These are phyloP conservation scores for Drosophila santomea DNA, from an alignment of 1,140 invertebrate genomes.

Conservation along the genomic window DNA sequence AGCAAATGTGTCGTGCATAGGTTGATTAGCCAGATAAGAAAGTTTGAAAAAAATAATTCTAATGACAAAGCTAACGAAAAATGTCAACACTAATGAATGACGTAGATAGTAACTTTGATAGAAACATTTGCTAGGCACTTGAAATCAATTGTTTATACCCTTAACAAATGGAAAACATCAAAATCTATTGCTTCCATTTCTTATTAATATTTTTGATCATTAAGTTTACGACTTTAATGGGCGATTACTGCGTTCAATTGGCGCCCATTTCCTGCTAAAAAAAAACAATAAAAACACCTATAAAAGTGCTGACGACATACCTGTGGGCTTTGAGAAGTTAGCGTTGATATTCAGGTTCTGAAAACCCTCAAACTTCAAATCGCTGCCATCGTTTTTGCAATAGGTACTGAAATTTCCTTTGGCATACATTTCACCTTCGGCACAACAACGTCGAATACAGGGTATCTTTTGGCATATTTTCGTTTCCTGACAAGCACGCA, in stretches of 20 bases:
- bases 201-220: background rate
- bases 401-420: conserved; percentile 31
- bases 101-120: background rate
- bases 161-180: conserved; percentile 22
- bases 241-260: background rate
- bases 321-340: conserved; percentile 28
- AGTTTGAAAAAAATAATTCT: conserved; percentile 16
- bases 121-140: background rate
- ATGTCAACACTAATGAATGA: background rate
- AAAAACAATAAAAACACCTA: background rate
- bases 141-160: background rate
- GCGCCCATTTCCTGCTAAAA: background rate
- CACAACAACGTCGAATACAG: conserved; percentile 28
- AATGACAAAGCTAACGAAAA: background rate
- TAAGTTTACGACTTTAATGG: conserved; percentile 1
- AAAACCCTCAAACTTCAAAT: conserved; percentile 23
- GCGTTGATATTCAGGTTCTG: conserved; percentile 36
- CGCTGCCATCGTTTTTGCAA: conserved; percentile 22
- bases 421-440: conserved; percentile 35
- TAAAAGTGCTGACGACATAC: conserved; percentile 4
- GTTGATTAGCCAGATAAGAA: conserved; percentile 20
- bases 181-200: background rate
- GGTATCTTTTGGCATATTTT: conserved; percentile 22
- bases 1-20: background rate
- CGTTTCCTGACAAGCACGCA: conserved; percentile 11